phyloP scores from a whole-genome alignment of 2,797 vertebrate genomes.

The Alcedo quadribrachys region DNA sequence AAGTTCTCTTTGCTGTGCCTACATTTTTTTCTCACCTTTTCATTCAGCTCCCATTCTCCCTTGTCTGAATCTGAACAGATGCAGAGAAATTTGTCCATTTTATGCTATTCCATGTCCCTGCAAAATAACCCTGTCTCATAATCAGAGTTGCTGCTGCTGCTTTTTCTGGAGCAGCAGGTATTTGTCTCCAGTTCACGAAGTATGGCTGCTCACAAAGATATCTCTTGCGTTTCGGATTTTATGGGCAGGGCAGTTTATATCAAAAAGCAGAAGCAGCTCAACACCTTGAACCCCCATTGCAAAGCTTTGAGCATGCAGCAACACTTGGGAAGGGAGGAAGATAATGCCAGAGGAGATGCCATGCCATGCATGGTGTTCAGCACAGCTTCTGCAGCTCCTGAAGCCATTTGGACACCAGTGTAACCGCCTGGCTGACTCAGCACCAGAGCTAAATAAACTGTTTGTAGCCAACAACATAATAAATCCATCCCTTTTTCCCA shows the following conservation, averaged over 20 bases:
- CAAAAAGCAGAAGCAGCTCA: slow-evolving; percentile 1
- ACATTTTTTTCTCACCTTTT: not conserved
- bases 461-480: not conserved
- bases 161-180: slow-evolving; percentile 55
- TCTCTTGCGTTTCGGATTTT: not conserved
- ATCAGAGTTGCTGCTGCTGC: slow-evolving; percentile 52
- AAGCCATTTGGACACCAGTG: not conserved
- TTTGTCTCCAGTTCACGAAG: slow-evolving; percentile 33
- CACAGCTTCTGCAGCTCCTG: not conserved
- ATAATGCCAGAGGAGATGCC: not conserved
- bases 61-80: not conserved
- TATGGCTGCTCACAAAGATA: slow-evolving; percentile 20
- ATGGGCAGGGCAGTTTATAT: slow-evolving; percentile 11
- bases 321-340: not conserved
- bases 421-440: not conserved
- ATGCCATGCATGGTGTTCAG: rapidly evolving
- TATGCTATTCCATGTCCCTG: not conserved
- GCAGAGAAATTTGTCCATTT: slow-evolving; percentile 21
- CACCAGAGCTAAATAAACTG: not conserved
- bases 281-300: slow-evolving; percentile 9
- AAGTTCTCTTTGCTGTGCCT: not conserved
- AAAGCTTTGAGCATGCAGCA: slow-evolving; percentile 2
- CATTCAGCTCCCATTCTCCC: not conserved
- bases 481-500: not conserved
- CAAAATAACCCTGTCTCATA: slow-evolving; percentile 7